phyloP scores from a whole-genome alignment of 1,140 invertebrate genomes.

The Drosophila busckii region DNA sequence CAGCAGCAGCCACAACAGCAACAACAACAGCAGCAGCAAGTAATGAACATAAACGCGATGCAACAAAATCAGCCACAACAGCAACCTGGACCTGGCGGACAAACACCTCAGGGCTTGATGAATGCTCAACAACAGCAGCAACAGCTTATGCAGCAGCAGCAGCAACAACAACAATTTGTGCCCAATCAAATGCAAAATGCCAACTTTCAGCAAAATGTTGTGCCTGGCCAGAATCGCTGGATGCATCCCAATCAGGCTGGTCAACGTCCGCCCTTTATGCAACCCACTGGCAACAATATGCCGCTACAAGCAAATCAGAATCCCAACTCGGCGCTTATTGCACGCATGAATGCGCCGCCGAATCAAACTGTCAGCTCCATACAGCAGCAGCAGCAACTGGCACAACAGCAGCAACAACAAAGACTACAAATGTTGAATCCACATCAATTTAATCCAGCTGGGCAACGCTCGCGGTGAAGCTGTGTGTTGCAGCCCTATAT shows the following conservation, averaged over 20 bases:
- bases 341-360: conserved; percentile 85
- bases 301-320: conserved; percentile 70
- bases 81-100: conserved; percentile 23
- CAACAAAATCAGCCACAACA: conserved; percentile 39
- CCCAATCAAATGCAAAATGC: conserved; percentile 66
- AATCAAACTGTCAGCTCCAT: conserved; percentile 79
- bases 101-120: conserved; percentile 35
- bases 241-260: conserved; percentile 64
- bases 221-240: conserved; percentile 63
- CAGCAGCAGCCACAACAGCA: conserved; percentile 44
- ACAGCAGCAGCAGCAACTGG: conserved; percentile 79
- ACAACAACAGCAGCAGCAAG: conserved; percentile 34
- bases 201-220: conserved; percentile 62
- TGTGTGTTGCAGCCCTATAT: too few species aligned
- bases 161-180: conserved; percentile 62
- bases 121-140: conserved; percentile 75
- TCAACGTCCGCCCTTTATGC: conserved; percentile 65
- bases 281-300: conserved; percentile 43
- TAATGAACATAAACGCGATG: conserved; percentile 53
- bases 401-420: conserved; percentile 79
- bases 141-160: conserved; percentile 49
- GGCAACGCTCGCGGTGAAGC: too few species aligned
- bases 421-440: conserved; percentile 63
- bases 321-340: conserved; percentile 82
- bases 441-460: conserved; percentile 77